Evolutionary conservation across 2,113 vertebrate species (phyloP), one percentile per base, ranked within the genome.

Genomic region (Trinectes maculatus): DNA sequence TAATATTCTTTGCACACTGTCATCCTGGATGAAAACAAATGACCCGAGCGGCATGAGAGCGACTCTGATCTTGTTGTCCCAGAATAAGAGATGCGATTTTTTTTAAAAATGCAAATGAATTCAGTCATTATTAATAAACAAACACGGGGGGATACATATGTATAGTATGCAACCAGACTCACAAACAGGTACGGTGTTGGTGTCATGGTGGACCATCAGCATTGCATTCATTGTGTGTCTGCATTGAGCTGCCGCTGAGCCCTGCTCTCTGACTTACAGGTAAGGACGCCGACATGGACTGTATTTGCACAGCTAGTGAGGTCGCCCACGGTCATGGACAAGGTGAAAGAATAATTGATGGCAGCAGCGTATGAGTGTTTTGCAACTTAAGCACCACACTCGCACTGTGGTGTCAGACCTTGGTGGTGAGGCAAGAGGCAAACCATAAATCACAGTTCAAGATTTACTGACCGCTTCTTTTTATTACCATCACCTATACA

Each of bases 61-160:
- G 77, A 75, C 68, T 77, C 59, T 84, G 76, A 84, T 82, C 71
- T 77, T 74, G 46, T 81, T 80, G 65, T 77, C 66, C 36, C 13
- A 54, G 64, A 47, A 74, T 49, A 76, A 37, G 33, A 76, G 67
- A 74, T 77, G 79, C 65, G 83, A 84, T 77, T 67, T 84, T 80
- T 67, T 60, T 79, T 83, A 86, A 68, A 86, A 78, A 87, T 87
- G 64, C 55, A 46, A 82, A 84, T 82, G 24, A 77, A 43, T 19
- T 44, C 11, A n/a, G 40, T 36, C 44, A 5, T n/a, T n/a, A n/a
- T n/a, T 18, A 16, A 44, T 25, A 49, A 71, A 46, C 12, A 40
- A 40, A 51, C 44, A n/a, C 25, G 56, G 33, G 13, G n/a, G 67
- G 22, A 47, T 49, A 70, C 46, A 49, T 58, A n/a, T 43, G 36